Evolutionary conservation across 2,113 vertebrate genomes (phyloP).

Genomic region (Chaetura pelagica): DNA sequence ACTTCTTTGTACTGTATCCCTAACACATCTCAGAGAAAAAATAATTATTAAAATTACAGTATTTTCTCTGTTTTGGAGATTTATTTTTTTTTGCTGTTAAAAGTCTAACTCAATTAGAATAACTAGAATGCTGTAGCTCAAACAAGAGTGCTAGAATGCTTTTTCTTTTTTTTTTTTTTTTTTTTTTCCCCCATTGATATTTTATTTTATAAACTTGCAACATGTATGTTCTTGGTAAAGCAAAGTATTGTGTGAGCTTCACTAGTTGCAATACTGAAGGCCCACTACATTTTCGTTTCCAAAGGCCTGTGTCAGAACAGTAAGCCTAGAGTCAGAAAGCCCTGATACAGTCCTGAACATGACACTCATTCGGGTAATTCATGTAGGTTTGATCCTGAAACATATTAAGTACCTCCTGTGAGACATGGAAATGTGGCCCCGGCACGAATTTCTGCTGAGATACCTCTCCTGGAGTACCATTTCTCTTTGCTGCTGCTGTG

Average conservation of each 20-base stretch:
- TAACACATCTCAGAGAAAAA: neutral
- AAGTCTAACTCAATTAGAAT: neutral
- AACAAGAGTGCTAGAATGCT: neutral
- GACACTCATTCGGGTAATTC: neutral
- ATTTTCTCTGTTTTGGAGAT: neutral
- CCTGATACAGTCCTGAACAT: neutral
- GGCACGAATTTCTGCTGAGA: slow-evolving; percentile 17
- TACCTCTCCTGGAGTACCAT: neutral
- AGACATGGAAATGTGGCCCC: neutral
- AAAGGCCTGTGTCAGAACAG: neutral
- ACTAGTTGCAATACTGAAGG: neutral
- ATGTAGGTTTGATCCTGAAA: neutral
- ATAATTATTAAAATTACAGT: neutral
- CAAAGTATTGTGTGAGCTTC: neutral
- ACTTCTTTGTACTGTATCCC: neutral
- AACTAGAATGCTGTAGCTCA: neutral
- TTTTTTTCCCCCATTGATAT: accelerated
- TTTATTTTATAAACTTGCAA: neutral
- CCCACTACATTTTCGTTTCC: neutral
- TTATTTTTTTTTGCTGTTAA: neutral
- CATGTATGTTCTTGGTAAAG: neutral
- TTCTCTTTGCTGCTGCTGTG: neutral
- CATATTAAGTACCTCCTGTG: neutral
- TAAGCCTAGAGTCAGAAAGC: neutral
- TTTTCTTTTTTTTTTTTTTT: neutral